Evolutionary conservation across 92 coral and sea anemone genomes (phyloP), one percentile per base, ranked within the genome.

Genomic region (Zoanthus sansibaricus): DNA sequence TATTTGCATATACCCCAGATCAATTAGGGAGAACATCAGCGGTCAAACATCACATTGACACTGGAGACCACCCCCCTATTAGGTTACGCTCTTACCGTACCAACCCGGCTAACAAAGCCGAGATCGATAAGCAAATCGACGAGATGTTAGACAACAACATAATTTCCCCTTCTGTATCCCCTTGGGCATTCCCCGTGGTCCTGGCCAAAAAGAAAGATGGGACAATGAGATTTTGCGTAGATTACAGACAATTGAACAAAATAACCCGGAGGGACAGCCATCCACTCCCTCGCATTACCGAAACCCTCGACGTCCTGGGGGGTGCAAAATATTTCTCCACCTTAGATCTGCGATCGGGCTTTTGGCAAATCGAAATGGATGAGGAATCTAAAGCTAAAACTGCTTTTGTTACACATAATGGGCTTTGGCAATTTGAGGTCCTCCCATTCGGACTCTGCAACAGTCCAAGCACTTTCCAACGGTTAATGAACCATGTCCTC

Each of bases 191-290:
- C 6, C 93, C 95, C 0, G 88, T 92, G 12, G 89, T 92, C 4
- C 31, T 92, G n/a, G 93, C 86, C 3, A 84, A 68, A 52, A 92
- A 90, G 75, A 77, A 89, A 9, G 95, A 92, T 75, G 89, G 83
- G 1, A 77, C 91, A 7, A 56, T 89, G 72, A 68, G 90, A 13
- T 86, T 89, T 61, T 89, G 92, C 48, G 45, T 89, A 0, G 94
- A 92, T 55, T 92, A 89, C 46, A 62, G 91, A 16, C 75, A 72
- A 54, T 20, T 92, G 12, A 88, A 92, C 55, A 49, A 37, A 1
- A 71, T 89, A 17, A 92, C 89, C 17, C 25, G 82, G 61, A 89
- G 79, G 44, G 86, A 86, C 30, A 77, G 85, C 21, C 90, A 79
- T 56, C 87, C 93, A 0, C 45, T 92, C 18, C 95, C 93, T 1